Evolutionary conservation across 2,888 invertebrate species (phyloP).

Genomic region (Piscicola geometra): DNA sequence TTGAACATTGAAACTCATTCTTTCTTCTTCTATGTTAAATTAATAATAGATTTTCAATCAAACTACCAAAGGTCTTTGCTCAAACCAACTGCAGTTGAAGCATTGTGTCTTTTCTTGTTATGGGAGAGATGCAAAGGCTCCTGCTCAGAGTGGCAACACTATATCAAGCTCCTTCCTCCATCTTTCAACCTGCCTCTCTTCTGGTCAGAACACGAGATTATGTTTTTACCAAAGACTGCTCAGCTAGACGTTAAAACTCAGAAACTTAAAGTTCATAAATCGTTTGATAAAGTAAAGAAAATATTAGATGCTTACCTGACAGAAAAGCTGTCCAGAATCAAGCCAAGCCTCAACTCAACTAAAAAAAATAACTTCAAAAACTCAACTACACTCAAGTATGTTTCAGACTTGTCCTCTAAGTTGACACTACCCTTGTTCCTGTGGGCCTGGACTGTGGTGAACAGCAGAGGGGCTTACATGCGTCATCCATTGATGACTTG

Average conservation of each 20-base stretch:
- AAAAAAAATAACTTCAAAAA: background rate
- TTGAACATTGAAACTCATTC: too few species aligned
- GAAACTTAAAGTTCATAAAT: constrained; percentile 28
- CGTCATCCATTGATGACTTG: constrained; percentile 54
- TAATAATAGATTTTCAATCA: too few species aligned
- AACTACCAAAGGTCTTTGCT: constrained; percentile 7
- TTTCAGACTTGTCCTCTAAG: background rate
- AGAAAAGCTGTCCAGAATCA: too few species aligned
- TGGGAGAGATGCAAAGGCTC: constrained; percentile 63
- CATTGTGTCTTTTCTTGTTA: constrained; percentile 68
- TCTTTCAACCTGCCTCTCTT: constrained; percentile 57
- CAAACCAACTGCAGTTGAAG: constrained; percentile 64
- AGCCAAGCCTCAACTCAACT: background rate
- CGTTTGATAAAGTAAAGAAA: constrained; percentile 32
- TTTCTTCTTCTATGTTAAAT: too few species aligned
- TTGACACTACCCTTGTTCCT: constrained; percentile 58
- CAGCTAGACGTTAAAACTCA: constrained; percentile 38
- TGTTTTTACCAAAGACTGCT: constrained; percentile 44
- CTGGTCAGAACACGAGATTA: constrained; percentile 46
- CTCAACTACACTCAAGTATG: background rate
- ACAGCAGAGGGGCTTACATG: constrained; percentile 59
- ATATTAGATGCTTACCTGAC: constrained; percentile 13
- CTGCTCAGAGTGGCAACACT: constrained; percentile 51
- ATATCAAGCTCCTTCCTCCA: constrained; percentile 48
- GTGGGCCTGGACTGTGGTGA: constrained; percentile 79